A percentile compares a stretch with the other conserved stretches of the same genome.
phyloP scores from a whole-genome alignment of 1,140 invertebrate genomes.

The Drosophila nikananu region DNA sequence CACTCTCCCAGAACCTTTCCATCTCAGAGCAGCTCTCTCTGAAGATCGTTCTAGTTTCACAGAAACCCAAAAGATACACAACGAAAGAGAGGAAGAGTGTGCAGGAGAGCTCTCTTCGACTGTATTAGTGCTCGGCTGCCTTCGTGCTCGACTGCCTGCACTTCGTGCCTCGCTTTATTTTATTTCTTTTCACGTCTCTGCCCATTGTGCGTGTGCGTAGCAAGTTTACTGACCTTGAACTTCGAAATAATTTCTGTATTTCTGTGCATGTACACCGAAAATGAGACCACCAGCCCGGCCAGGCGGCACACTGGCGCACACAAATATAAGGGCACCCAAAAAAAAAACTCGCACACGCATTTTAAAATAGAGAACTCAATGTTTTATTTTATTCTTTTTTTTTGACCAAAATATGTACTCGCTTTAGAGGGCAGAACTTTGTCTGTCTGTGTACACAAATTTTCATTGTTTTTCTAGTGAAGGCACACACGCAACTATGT shows the following conservation, averaged over 20 bases:
- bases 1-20: not conserved
- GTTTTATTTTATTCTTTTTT: not conserved
- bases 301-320: constrained; percentile 18
- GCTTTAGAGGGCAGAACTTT: constrained; percentile 40
- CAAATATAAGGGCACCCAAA: constrained; percentile 14
- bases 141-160: constrained; percentile 33
- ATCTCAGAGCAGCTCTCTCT: constrained; percentile 32
- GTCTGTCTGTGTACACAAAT: constrained; percentile 24
- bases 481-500: constrained; percentile 29
- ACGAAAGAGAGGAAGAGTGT: not conserved
- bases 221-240: constrained; percentile 85
- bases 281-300: constrained; percentile 43
- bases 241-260: constrained; percentile 74
- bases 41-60: constrained; percentile 75
- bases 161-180: constrained; percentile 34
- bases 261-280: constrained; percentile 65
- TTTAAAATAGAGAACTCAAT: constrained; percentile 36
- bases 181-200: constrained; percentile 34
- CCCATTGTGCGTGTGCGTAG: constrained; percentile 81
- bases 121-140: constrained; percentile 17
- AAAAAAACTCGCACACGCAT: constrained; percentile 23
- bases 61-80: constrained; percentile 36
- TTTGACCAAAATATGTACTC: constrained; percentile 25
- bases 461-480: constrained; percentile 58
- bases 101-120: not conserved